Evolutionary conservation across 2,797 vertebrate genomes (phyloP).

Genomic region (Pseudomugil tenellus): DNA sequence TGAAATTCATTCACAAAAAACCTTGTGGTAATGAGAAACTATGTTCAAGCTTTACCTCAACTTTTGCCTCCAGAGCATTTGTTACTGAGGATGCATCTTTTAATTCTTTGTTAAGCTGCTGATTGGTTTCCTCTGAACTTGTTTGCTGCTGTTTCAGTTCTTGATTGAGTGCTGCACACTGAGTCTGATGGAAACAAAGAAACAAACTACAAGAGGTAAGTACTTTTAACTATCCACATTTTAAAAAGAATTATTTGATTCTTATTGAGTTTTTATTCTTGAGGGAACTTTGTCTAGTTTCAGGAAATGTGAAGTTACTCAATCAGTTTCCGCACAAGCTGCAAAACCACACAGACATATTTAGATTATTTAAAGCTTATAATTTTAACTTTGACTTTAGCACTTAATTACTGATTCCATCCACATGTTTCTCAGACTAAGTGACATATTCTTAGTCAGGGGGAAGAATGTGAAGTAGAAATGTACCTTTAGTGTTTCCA

Average conservation of each 20-base stretch:
- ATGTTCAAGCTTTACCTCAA: slow-evolving; percentile 40
- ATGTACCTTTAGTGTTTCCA: slow-evolving; percentile 73
- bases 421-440: background rate
- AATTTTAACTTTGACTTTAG: background rate
- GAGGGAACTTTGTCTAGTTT: slow-evolving; percentile 15
- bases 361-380: slow-evolving; percentile 3
- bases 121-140: slow-evolving; percentile 44
- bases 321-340: background rate
- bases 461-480: slow-evolving; percentile 2
- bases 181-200: slow-evolving; percentile 51
- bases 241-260: slow-evolving; percentile 5
- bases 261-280: slow-evolving; percentile 8
- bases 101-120: slow-evolving; percentile 66
- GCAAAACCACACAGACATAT: background rate
- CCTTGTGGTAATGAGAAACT: background rate
- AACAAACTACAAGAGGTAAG: background rate
- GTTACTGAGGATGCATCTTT: slow-evolving; percentile 49
- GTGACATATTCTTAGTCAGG: background rate
- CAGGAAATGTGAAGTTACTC: background rate
- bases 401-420: background rate
- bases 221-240: slow-evolving; percentile 18
- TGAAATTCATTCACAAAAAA: background rate
- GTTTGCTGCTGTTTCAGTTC: slow-evolving; percentile 50
- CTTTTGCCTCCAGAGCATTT: slow-evolving; percentile 52
- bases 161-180: slow-evolving; percentile 39